Conservation (phyloP, 2,888 invertebrate genomes). For the Lottia gigantea region DNA sequence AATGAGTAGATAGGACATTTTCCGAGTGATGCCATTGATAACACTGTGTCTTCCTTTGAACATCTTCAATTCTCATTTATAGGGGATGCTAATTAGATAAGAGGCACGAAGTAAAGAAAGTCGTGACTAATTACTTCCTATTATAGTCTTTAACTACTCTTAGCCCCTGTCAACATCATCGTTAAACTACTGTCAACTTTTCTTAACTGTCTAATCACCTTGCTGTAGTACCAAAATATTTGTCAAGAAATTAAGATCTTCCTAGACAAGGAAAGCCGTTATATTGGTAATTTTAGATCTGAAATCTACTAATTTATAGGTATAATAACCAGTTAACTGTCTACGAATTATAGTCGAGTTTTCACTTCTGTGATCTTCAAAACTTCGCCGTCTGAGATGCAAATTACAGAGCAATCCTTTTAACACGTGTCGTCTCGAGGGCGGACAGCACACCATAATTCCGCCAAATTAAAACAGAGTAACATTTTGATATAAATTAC, state of each 20-base stretch:
- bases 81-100: constrained; percentile 1
- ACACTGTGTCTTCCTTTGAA: constrained; percentile 19
- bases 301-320: too few species aligned
- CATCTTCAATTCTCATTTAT: constrained; percentile 12
- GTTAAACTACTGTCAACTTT: constrained; percentile 9
- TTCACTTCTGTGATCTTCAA: too few species aligned
- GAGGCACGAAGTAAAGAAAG: constrained; percentile 10
- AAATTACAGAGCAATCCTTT: too few species aligned
- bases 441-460: too few species aligned
- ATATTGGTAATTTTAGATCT: too few species aligned
- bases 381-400: too few species aligned
- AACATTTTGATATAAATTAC: too few species aligned
- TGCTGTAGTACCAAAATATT: constrained; percentile 40
- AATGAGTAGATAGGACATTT: constrained; percentile 29
- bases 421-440: too few species aligned
- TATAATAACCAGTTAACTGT: too few species aligned
- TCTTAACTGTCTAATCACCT: constrained; percentile 32
- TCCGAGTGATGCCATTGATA: constrained; percentile 29
- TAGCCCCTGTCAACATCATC: neutral
- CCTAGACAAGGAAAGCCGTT: neutral
- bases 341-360: too few species aligned
- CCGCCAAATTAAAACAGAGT: too few species aligned
- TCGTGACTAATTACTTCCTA: constrained; percentile 28
- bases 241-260: constrained; percentile 28
- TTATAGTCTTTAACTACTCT: constrained; percentile 16